Evolutionary conservation across 2,113 vertebrate genomes (phyloP).

Genomic region (Rhipidura dahli): DNA sequence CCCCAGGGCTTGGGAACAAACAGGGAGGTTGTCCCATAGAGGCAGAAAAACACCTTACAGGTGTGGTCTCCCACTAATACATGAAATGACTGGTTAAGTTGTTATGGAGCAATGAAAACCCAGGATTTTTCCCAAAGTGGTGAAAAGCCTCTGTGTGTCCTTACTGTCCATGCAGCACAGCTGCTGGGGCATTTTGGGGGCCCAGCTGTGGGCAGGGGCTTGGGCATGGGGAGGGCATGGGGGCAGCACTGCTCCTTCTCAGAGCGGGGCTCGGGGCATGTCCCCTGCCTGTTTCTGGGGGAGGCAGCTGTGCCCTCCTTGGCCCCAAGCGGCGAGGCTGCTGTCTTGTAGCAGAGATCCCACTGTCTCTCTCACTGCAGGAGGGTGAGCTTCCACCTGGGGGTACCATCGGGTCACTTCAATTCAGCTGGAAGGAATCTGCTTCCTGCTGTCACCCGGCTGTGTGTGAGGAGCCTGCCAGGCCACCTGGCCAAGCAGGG

Average conservation of each 20-base stretch:
- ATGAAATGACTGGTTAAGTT: background rate
- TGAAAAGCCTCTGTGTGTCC: background rate
- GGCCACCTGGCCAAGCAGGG: fast-evolving
- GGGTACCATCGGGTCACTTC: background rate
- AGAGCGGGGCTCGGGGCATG: background rate
- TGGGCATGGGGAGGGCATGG: background rate
- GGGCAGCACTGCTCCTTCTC: background rate
- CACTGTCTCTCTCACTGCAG: fast-evolving
- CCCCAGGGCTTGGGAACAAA: background rate
- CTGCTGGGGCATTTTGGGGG: too few species aligned
- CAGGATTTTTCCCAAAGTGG: background rate
- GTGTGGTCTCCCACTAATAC: background rate
- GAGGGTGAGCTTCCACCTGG: background rate
- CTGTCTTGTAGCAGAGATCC: background rate
- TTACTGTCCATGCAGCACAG: background rate
- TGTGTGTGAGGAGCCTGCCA: background rate
- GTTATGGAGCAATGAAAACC: background rate
- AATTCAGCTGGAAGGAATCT: fast-evolving
- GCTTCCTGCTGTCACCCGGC: fast-evolving
- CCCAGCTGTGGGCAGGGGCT: background rate
- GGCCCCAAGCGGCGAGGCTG: background rate
- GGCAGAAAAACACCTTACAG: background rate
- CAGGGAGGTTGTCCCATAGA: background rate
- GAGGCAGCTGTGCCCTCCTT: background rate
- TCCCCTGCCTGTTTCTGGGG: background rate